Conservation (phyloP, 2,797 vertebrate species). For the Trichosurus vulpecula region DNA sequence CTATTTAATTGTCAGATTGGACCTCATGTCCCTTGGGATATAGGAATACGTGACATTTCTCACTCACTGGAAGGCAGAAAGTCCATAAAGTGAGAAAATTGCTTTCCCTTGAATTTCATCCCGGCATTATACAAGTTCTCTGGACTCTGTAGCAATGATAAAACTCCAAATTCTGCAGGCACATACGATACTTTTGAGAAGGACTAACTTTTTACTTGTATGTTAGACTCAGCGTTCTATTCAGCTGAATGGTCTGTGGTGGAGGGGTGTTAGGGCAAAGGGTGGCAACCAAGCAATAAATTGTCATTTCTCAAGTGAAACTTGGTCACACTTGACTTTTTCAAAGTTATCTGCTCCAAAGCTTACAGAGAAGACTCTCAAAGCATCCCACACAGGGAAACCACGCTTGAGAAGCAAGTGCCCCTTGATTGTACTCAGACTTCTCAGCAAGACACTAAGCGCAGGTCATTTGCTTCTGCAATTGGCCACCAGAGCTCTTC, state of each 20-base stretch:
- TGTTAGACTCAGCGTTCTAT: not conserved
- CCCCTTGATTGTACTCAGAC: not conserved
- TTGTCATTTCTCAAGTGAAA: not conserved
- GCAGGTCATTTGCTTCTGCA: not conserved
- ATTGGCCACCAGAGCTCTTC: not conserved
- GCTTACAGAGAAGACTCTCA: not conserved
- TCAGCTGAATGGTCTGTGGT: not conserved
- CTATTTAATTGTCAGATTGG: not conserved
- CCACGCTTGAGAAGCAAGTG: not conserved
- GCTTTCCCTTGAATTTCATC: not conserved
- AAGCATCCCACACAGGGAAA: not conserved
- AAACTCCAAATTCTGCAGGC: not conserved
- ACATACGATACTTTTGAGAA: not conserved
- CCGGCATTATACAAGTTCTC: not conserved
- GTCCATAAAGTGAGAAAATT: not conserved
- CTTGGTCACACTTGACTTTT: constrained; percentile 4
- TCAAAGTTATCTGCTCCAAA: not conserved
- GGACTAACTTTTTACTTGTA: constrained; percentile 3
- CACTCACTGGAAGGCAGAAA: not conserved
- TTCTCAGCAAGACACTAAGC: not conserved
- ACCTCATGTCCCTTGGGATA: not conserved
- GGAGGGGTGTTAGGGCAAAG: not conserved
- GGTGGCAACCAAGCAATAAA: not conserved
- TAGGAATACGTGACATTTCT: not conserved
- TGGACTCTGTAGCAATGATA: not conserved